Base-by-base conservation (phyloP, 2,888 invertebrate genomes). In the Sminthurides aquaticus region DNA sequence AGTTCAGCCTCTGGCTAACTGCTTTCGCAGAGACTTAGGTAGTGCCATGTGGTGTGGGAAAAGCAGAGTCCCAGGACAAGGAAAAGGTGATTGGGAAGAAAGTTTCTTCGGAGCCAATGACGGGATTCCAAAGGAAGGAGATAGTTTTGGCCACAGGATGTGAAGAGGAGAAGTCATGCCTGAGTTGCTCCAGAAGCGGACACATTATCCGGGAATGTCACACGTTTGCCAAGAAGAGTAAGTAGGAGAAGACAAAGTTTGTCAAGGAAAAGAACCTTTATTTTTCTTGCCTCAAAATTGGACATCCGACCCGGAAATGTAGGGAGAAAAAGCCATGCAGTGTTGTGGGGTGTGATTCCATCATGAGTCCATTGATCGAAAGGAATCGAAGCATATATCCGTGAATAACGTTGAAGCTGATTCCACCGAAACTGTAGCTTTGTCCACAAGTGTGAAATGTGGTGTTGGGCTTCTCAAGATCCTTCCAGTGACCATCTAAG, bases 201-300 rank as follows among this genome's bases (percentile, higher is more conserved):
- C 64, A 64, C 24, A 15, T n/a, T 3, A 52, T 52, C 18, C 15
- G 8, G n/a, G 55, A 56, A 8, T 65, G 65, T 28, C 22, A 25
- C 2, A 49, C 20, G 29, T 55, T 62, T 22, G 5, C 20, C 2
- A 43, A 54, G n/a, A 20, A 24, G 1, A 26, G 24, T n/a, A 3
- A 24, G 2, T 27, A 58, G 2, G 27, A 48, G 25, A 63, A 49
- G 20, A 26, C 28, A 52, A 49, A 48, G 20, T 49, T 26, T 3
- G 22, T 59, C n/a, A 58, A 18, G 49, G 52, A 15, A 26, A 60
- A 43, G 2, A 26, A 27, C 3, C 18, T 29, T 11, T 64, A 60
- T 48, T 60, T 60, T 28, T 15, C n/a, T 1, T 64, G 64, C 27
- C 29, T 64, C 3, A 55, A 48, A n/a, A 1, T 1, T 20, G 59